A percentile compares a stretch with the other conserved stretches of the same genome.
Conservation (phyloP, 2,888 invertebrate genomes). For the Agrotis exclamationis region DNA sequence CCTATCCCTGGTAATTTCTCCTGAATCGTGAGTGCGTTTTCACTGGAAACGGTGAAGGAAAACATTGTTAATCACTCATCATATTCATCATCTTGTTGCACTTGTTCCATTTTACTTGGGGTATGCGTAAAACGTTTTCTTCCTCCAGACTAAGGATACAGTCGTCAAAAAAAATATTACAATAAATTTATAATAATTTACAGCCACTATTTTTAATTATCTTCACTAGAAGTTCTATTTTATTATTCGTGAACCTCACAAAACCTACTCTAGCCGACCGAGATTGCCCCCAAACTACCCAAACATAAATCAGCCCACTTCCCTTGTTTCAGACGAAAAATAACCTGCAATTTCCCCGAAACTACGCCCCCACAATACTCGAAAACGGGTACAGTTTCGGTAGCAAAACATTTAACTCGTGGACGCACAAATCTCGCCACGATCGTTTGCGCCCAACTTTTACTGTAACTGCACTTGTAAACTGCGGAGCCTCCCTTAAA, state of each 20-base stretch:
- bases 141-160: too few species aligned
- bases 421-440: slow-evolving; percentile 75
- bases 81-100: too few species aligned
- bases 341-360: slow-evolving; percentile 36
- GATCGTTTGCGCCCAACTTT: slow-evolving; percentile 81
- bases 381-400: slow-evolving; percentile 62
- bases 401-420: slow-evolving; percentile 72
- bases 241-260: neutral
- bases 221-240: too few species aligned
- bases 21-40: too few species aligned
- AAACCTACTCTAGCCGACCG: slow-evolving; percentile 13
- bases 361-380: slow-evolving; percentile 56
- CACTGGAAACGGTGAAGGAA: too few species aligned
- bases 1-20: too few species aligned
- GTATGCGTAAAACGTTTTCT: too few species aligned
- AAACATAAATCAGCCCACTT: slow-evolving; percentile 26
- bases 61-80: too few species aligned
- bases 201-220: too few species aligned
- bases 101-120: too few species aligned
- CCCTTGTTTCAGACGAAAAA: slow-evolving; percentile 42
- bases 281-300: slow-evolving; percentile 11
- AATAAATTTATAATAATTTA: neutral
- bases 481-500: slow-evolving; percentile 77
- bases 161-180: neutral
- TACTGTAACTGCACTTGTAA: slow-evolving; percentile 81